phyloP scores from a whole-genome alignment of 2,797 vertebrate species.

The Aphelocoma californica region DNA sequence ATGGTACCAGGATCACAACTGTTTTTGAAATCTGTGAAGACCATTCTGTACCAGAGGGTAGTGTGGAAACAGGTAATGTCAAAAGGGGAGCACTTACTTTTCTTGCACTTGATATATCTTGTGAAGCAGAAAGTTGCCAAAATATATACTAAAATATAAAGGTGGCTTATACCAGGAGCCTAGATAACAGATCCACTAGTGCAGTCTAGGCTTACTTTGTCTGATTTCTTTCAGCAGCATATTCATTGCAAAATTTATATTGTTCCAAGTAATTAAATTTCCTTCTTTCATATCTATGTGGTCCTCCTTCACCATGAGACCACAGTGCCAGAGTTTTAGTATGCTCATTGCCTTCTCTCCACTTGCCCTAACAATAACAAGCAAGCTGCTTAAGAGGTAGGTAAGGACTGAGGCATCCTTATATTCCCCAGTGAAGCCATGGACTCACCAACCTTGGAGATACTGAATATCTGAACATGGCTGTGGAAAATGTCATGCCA shows the following conservation, averaged over 20 bases:
- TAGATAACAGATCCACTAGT: background rate
- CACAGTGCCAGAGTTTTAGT: background rate
- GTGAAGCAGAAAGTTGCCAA: background rate
- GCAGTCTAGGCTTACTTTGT: background rate
- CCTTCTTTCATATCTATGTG: background rate
- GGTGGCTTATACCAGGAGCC: background rate
- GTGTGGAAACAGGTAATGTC: slow-evolving; percentile 70
- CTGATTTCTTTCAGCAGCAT: background rate
- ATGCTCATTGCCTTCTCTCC: background rate
- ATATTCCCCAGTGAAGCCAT: background rate
- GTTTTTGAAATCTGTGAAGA: slow-evolving; percentile 74
- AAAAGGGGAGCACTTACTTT: background rate
- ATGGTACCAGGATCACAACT: slow-evolving; percentile 91
- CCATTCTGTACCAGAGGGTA: background rate
- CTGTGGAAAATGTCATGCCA: background rate
- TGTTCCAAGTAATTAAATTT: background rate
- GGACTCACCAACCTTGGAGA: background rate
- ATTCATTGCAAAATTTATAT: background rate
- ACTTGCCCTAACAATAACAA: background rate
- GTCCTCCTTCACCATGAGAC: background rate
- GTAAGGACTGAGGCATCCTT: background rate
- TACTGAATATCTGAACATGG: background rate
- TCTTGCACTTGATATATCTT: background rate
- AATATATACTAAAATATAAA: background rate
- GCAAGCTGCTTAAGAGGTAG: background rate